These are phyloP conservation scores for Cottoperca gobio DNA, from an alignment of 2,797 vertebrate genomes.

Conservation along the genomic window DNA sequence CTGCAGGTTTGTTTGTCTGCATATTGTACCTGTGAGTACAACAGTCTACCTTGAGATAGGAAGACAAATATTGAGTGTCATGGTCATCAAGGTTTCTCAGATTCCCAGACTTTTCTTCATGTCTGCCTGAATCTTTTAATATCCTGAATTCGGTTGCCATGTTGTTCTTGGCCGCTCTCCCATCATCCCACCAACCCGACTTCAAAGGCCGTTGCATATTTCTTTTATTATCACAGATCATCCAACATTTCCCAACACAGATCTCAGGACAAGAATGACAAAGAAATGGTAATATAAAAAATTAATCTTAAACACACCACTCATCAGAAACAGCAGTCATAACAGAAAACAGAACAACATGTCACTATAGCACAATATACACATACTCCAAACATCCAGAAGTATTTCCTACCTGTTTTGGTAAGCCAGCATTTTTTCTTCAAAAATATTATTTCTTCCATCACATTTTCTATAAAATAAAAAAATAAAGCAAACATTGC, in stretches of 20 bases:
- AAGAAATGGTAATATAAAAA: constrained; percentile 80
- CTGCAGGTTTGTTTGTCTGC: neutral
- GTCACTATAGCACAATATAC: constrained; percentile 76
- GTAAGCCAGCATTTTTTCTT: constrained; percentile 79
- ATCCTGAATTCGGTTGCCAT: neutral
- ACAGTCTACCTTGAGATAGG: neutral
- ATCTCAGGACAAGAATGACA: constrained; percentile 73
- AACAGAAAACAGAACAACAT: constrained; percentile 71
- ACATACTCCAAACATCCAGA: constrained; percentile 81
- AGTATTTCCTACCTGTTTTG: constrained; percentile 70
- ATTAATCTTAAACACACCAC: constrained; percentile 74
- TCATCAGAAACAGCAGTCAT: constrained; percentile 69
- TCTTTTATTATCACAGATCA: constrained; percentile 86
- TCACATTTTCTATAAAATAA: constrained; percentile 78
- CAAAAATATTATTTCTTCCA: constrained; percentile 79
- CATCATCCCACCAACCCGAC: constrained; percentile 29
- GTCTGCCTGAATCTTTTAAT: neutral
- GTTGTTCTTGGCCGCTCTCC: neutral
- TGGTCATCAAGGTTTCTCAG: constrained; percentile 15
- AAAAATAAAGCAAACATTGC: constrained; percentile 80
- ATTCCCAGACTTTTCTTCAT: neutral
- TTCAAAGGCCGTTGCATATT: constrained; percentile 78
- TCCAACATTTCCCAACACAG: constrained; percentile 81
- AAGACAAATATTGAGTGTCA: neutral
- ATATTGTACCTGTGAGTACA: neutral